Percentiles rank a stretch among this genome's conserved stretches.
phyloP scores from a whole-genome alignment of 1,140 invertebrate species.

The Drosophila persimilis region DNA sequence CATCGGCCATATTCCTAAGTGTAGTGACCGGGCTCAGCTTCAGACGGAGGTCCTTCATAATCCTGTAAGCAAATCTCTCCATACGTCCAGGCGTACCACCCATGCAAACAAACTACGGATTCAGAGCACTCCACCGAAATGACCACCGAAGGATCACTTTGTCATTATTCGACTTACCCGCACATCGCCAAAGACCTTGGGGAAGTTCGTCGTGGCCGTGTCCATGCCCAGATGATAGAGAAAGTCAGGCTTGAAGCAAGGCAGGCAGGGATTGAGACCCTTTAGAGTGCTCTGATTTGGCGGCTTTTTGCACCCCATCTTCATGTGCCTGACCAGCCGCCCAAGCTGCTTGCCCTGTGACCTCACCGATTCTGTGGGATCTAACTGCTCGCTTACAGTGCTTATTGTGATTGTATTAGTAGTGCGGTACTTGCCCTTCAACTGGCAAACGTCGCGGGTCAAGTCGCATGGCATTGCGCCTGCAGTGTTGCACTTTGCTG shows the following conservation, averaged over 20 bases:
- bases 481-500: too few relatives aligned
- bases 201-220: conserved; percentile 47
- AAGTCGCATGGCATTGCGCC: too few relatives aligned
- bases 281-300: conserved; percentile 3
- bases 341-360: conserved; percentile 52
- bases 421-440: too few relatives aligned
- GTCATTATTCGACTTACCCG: conserved; percentile 35
- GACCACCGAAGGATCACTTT: too few relatives aligned
- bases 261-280: conserved; percentile 50
- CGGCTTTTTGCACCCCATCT: conserved; percentile 26
- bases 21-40: conserved; percentile 42
- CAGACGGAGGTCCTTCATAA: conserved; percentile 58
- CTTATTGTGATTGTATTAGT: too few relatives aligned
- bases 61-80: conserved; percentile 43
- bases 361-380: conserved; percentile 44
- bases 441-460: too few relatives aligned
- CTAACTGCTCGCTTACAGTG: too few relatives aligned
- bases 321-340: conserved; percentile 43
- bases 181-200: conserved; percentile 62
- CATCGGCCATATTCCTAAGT: conserved; percentile 40
- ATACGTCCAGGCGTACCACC: conserved; percentile 48
- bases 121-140: too few relatives aligned
- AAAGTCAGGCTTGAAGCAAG: conserved; percentile 50
- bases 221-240: conserved; percentile 48
- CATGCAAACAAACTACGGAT: conserved; percentile 52